phyloP scores from a whole-genome alignment of 2,888 invertebrate genomes.

The Phragmatobia fuliginosa region DNA sequence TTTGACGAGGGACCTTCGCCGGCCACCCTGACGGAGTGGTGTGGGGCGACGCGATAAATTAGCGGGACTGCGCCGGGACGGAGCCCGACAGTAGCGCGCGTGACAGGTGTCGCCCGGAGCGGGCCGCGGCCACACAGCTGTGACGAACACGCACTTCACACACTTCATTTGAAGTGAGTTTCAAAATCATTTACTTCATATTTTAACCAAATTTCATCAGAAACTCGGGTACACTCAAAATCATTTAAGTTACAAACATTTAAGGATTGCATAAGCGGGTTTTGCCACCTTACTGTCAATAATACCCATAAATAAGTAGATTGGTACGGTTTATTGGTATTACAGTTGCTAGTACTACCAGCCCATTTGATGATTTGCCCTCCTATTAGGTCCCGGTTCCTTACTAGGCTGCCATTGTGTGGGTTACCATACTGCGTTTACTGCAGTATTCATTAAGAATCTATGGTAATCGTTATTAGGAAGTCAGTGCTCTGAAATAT shows the following conservation, averaged over 20 bases:
- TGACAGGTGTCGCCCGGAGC: slow-evolving; percentile 11
- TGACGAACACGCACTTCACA: slow-evolving; percentile 15
- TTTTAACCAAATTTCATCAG: neutral
- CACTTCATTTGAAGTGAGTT: neutral
- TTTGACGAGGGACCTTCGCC: slow-evolving; percentile 15
- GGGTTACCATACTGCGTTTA: no score
- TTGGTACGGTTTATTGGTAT: neutral
- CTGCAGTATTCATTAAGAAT: no score
- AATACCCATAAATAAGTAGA: no score
- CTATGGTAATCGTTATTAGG: no score
- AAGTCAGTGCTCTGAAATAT: no score
- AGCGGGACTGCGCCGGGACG: neutral
- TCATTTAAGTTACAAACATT: neutral
- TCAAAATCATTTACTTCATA: neutral
- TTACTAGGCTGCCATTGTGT: no score
- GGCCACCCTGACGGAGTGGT: neutral
- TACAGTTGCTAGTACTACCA: neutral
- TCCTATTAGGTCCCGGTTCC: no score
- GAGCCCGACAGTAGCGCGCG: neutral
- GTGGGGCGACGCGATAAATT: slow-evolving; percentile 3
- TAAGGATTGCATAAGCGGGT: no score
- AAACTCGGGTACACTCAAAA: neutral
- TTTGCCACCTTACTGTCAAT: no score
- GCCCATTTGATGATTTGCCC: no score
- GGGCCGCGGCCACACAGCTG: slow-evolving; percentile 5